A percentile compares a stretch with the other conserved stretches of the same genome.
Conservation (phyloP, 2,113 vertebrate species). For the Misgurnus anguillicaudatus region DNA sequence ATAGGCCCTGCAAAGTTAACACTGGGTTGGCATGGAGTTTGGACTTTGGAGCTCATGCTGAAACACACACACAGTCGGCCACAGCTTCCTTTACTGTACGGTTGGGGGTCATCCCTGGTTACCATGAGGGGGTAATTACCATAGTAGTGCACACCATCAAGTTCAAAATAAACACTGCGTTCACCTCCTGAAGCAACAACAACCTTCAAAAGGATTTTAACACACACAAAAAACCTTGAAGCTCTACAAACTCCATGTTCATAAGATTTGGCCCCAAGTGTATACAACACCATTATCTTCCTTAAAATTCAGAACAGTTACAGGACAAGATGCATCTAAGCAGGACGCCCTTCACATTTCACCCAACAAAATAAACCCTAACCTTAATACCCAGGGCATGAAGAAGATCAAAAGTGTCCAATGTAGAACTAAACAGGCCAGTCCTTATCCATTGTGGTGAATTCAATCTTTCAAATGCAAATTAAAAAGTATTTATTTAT, state of each 20-base stretch:
- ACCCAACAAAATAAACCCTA: conserved; percentile 40
- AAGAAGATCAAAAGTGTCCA: not conserved
- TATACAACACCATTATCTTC: conserved; percentile 57
- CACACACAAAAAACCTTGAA: conserved; percentile 65
- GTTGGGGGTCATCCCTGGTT: conserved; percentile 45
- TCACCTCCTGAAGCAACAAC: conserved; percentile 50
- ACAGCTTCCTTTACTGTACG: conserved; percentile 7
- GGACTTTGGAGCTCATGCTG: conserved; percentile 43
- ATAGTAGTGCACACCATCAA: conserved; percentile 42
- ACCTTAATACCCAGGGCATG: not conserved
- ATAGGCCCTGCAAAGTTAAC: conserved; percentile 49
- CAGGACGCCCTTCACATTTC: conserved; percentile 32
- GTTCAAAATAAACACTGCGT: conserved; percentile 46
- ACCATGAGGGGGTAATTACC: conserved; percentile 50
- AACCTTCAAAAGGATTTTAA: conserved; percentile 54
- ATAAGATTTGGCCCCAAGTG: conserved; percentile 68
- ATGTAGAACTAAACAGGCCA: not conserved
- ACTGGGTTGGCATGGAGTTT: conserved; percentile 28
- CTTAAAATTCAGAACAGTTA: conserved; percentile 63
- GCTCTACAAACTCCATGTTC: conserved; percentile 72
- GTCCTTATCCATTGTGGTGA: not conserved
- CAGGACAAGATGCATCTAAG: conserved; percentile 57
- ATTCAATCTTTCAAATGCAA: not conserved
- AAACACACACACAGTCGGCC: conserved; percentile 4
- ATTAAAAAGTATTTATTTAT: too few species aligned